Conservation (phyloP, 2,888 invertebrate genomes). For the Pammene fasciana region DNA sequence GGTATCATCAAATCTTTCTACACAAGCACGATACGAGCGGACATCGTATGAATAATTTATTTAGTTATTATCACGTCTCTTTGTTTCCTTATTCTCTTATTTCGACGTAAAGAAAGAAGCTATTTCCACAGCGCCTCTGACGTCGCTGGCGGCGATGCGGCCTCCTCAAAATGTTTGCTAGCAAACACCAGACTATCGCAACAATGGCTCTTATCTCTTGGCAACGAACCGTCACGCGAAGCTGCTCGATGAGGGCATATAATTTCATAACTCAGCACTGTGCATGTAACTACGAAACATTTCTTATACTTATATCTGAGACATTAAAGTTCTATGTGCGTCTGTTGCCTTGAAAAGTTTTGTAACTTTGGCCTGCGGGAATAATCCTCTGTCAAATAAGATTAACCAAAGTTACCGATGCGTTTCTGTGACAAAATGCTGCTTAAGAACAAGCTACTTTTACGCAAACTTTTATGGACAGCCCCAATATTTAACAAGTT, state of each 20-base stretch:
- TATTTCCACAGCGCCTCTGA: constrained; percentile 49
- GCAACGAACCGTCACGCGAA: constrained; percentile 50
- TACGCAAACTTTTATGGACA: constrained; percentile 35
- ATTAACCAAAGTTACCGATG: constrained; percentile 59
- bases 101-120: constrained; percentile 51
- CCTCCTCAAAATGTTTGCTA: constrained; percentile 54
- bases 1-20: constrained; percentile 64
- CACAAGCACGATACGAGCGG: constrained; percentile 56
- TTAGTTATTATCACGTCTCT: constrained; percentile 60
- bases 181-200: constrained; percentile 54
- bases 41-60: constrained; percentile 71
- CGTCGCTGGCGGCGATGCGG: constrained; percentile 50
- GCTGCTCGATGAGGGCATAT: constrained; percentile 50
- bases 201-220: constrained; percentile 58
- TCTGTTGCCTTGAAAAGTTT: constrained; percentile 55
- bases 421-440: constrained; percentile 64
- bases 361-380: constrained; percentile 55
- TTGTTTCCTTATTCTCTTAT: constrained; percentile 59
- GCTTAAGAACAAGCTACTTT: constrained; percentile 56
- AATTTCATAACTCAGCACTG: constrained; percentile 54
- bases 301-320: constrained; percentile 53
- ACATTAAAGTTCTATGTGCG: constrained; percentile 48
- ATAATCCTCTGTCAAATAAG: constrained; percentile 67
- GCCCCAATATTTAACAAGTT: constrained; percentile 49
- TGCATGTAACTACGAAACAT: constrained; percentile 48